These are phyloP conservation scores for Epizoanthus ramosus DNA, from an alignment of 92 coral and sea anemone genomes.

Conservation along the genomic window DNA sequence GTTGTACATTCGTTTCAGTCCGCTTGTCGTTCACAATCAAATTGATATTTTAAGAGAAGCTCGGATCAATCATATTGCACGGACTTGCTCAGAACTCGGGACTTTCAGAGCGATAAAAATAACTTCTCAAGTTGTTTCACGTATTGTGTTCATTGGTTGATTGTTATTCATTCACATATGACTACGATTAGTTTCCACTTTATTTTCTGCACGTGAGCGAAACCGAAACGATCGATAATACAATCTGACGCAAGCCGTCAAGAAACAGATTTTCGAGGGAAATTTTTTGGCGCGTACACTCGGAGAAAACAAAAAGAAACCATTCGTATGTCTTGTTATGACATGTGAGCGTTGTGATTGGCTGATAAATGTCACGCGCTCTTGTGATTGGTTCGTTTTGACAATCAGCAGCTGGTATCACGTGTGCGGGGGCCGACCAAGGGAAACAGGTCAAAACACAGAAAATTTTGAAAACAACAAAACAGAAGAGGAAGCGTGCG, in stretches of 20 bases:
- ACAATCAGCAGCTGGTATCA: constrained; percentile 46
- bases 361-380: constrained; percentile 19
- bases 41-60: neutral
- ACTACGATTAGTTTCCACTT: neutral
- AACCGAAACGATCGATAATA: constrained; percentile 29
- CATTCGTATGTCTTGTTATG: constrained; percentile 18
- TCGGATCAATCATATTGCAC: too few relatives aligned
- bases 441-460: constrained; percentile 47
- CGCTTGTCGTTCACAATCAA: neutral
- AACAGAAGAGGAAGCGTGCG: constrained; percentile 16
- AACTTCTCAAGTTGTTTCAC: neutral
- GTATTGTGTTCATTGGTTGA: neutral
- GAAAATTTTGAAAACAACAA: constrained; percentile 43
- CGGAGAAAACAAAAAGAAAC: constrained; percentile 3
- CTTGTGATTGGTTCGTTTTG: constrained; percentile 37
- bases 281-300: constrained; percentile 39
- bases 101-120: neutral
- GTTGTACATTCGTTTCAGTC: neutral
- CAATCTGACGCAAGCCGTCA: constrained; percentile 17
- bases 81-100: too few relatives aligned
- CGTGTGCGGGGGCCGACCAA: constrained; percentile 42
- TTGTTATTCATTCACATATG: neutral
- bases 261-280: constrained; percentile 31
- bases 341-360: constrained; percentile 5
- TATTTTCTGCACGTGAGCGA: constrained; percentile 6